Conservation (phyloP, 2,888 invertebrate species). For the Tetragonula carbonaria region DNA sequence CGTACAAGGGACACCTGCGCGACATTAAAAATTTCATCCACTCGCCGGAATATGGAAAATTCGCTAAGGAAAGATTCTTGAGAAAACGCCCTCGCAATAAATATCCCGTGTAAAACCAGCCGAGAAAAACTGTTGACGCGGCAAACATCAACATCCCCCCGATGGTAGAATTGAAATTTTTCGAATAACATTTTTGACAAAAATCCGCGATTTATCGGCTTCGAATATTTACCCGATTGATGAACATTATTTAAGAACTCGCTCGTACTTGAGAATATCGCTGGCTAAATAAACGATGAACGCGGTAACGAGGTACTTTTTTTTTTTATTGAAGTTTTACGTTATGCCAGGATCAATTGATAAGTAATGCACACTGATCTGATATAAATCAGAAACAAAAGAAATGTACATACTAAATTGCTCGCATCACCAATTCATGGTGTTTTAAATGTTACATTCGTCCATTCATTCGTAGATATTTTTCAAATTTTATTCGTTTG, state of each 20-base stretch:
- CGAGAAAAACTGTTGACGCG: neutral
- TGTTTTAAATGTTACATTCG: too few relatives aligned
- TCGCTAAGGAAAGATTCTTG: neutral
- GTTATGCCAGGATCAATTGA: too few relatives aligned
- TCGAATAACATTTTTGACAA: neutral
- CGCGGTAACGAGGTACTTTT: slow-evolving; percentile 20
- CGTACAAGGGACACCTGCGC: neutral
- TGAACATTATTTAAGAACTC: slow-evolving; percentile 21
- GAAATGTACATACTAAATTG: too few relatives aligned
- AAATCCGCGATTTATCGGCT: slow-evolving; percentile 28
- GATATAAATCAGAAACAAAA: too few relatives aligned
- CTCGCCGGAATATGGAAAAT: neutral
- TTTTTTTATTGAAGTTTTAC: slow-evolving; percentile 26
- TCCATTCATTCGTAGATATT: too few relatives aligned
- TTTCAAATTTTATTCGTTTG: too few relatives aligned
- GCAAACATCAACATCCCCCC: neutral
- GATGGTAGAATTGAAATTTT: slow-evolving; percentile 19
- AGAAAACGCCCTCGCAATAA: neutral
- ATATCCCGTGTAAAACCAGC: neutral
- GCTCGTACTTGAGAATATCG: slow-evolving; percentile 12
- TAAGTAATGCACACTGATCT: too few relatives aligned
- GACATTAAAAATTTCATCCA: neutral
- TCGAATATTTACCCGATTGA: slow-evolving; percentile 25
- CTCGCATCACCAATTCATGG: too few relatives aligned
- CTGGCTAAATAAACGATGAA: slow-evolving; percentile 33